Evolutionary conservation across 2,113 vertebrate species (phyloP).

Genomic region (Paralichthys olivaceus): DNA sequence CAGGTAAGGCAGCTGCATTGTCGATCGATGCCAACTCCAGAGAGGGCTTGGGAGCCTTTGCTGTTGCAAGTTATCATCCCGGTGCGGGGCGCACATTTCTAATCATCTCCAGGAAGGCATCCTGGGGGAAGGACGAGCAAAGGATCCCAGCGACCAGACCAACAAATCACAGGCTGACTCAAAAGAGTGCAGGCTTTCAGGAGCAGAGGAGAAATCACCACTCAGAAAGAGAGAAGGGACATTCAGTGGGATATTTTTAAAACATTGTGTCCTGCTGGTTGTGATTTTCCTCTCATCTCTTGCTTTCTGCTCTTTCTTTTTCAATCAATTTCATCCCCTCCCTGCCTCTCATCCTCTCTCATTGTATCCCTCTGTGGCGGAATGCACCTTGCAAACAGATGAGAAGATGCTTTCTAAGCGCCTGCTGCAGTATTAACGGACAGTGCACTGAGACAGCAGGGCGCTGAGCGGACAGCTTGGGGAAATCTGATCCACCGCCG

Average conservation of each 20-base stretch:
- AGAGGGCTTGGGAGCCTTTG: constrained; percentile 21
- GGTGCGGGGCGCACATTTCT: constrained; percentile 29
- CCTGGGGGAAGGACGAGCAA: constrained; percentile 52
- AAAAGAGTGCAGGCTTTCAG: constrained; percentile 43
- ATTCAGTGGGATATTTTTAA: constrained; percentile 45
- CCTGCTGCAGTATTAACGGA: constrained; percentile 75
- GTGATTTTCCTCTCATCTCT: constrained; percentile 1
- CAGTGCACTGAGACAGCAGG: constrained; percentile 54
- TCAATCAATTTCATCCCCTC: not conserved
- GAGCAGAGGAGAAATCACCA: constrained; percentile 34
- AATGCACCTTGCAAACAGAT: constrained; percentile 72
- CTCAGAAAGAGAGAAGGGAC: constrained; percentile 18
- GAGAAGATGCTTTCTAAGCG: constrained; percentile 67
- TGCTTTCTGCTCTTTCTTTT: not conserved
- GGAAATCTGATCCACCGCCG: constrained; percentile 72
- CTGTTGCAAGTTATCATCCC: constrained; percentile 53
- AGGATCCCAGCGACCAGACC: constrained; percentile 61
- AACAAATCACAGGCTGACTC: constrained; percentile 66
- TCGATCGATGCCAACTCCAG: constrained; percentile 48
- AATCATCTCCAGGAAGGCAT: constrained; percentile 59
- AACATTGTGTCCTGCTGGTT: constrained; percentile 25
- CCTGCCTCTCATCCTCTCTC: constrained; percentile 2
- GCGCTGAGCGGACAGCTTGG: constrained; percentile 71
- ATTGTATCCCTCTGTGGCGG: constrained; percentile 69
- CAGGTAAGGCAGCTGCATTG: constrained; percentile 66